Evolutionary conservation across 1,140 invertebrate genomes (phyloP).

Genomic region (silkworm (Bombyx mori)): ASM3026992v2 NC_085110.1:11043501-11044000

Average conservation of each 20-base stretch:
- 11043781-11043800: conserved; percentile 92
- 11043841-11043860: conserved; percentile 83
- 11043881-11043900: conserved; percentile 85
- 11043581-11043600: too few species aligned
- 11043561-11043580: too few species aligned
- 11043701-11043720: too few species aligned
- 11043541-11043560: too few species aligned
- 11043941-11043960: conserved; percentile 79
- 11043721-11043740: conserved; percentile 30
- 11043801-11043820: conserved; percentile 87
- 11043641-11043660: too few species aligned
- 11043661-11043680: too few species aligned
- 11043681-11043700: too few species aligned
- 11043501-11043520: too few species aligned
- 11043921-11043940: conserved; percentile 94
- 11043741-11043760: conserved; percentile 86
- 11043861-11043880: conserved; percentile 90
- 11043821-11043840: conserved; percentile 86
- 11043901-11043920: conserved; percentile 87
- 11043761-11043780: conserved; percentile 88
- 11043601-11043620: too few species aligned
- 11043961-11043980: conserved; percentile 32
- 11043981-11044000: background rate
- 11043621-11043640: too few species aligned
- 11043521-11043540: too few species aligned